A percentile compares a stretch with the other conserved stretches of the same genome.
Conservation (phyloP, 30 jellyfish, hydroid and myxozoan species). For the Calvadosia cruxmelitensis region DNA sequence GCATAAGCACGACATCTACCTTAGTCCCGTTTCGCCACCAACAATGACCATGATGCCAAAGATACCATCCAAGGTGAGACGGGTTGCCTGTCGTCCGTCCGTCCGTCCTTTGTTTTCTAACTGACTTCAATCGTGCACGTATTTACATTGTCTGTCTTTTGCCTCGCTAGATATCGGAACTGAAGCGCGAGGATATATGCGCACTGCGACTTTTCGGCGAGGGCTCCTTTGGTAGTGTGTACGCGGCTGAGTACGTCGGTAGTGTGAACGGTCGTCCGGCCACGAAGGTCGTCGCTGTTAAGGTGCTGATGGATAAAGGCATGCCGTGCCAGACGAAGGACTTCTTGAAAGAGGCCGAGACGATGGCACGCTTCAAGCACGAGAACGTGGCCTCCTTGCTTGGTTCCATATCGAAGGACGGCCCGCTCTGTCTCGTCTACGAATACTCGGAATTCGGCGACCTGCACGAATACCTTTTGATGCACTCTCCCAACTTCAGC, state of each 20-base stretch:
- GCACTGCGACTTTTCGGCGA: conserved; percentile 87
- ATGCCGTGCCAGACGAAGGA: conserved; percentile 67
- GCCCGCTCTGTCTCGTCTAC: conserved; percentile 69
- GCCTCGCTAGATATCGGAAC: conserved; percentile 63
- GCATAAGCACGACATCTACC: conserved; percentile 68
- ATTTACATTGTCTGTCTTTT: neutral
- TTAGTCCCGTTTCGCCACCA: conserved; percentile 53
- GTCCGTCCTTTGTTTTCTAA: neutral
- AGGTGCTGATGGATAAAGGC: conserved; percentile 78
- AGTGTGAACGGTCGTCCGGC: conserved; percentile 57
- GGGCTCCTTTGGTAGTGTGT: conserved; percentile 86
- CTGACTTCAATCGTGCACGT: too few relatives aligned
- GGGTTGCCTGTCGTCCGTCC: neutral
- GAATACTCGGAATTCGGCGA: conserved; percentile 96
- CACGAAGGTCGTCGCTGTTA: conserved; percentile 82
- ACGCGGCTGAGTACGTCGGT: conserved; percentile 76
- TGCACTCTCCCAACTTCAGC: conserved; percentile 92
- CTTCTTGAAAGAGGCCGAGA: conserved; percentile 89
- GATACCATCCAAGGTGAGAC: conserved; percentile 74
- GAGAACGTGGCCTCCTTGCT: conserved; percentile 77
- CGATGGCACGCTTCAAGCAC: conserved; percentile 65
- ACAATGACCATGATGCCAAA: conserved; percentile 66
- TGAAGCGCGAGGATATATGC: conserved; percentile 85
- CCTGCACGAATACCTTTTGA: conserved; percentile 75
- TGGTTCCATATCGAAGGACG: conserved; percentile 93